A percentile compares a stretch with the other conserved stretches of the same genome.
Evolutionary conservation across 2,888 invertebrate genomes (phyloP).

Genomic region (Pimpla rufipes): DNA sequence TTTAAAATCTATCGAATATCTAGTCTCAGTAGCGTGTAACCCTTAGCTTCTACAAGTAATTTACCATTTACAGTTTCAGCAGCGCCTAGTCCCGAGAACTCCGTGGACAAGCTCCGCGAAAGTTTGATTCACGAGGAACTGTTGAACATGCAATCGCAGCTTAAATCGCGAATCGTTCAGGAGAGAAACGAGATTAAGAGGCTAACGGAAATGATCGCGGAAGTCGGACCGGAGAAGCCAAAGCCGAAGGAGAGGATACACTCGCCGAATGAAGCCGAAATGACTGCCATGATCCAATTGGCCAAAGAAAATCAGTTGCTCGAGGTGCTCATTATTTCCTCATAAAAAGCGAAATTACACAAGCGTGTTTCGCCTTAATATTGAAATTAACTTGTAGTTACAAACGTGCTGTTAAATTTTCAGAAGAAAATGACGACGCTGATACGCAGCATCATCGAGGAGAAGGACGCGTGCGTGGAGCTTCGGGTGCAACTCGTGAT

Average conservation of each 20-base stretch:
- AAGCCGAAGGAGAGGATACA: slow-evolving; percentile 77
- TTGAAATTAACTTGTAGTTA: background rate
- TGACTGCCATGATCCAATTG: slow-evolving; percentile 85
- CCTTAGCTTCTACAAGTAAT: background rate
- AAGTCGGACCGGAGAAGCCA: slow-evolving; percentile 76
- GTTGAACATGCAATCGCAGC: slow-evolving; percentile 89
- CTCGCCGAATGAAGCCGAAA: slow-evolving; percentile 86
- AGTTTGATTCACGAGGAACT: slow-evolving; percentile 85
- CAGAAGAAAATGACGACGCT: slow-evolving; percentile 89
- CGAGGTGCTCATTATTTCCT: slow-evolving; percentile 83
- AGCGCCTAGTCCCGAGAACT: slow-evolving; percentile 73
- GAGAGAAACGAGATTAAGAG: slow-evolving; percentile 91
- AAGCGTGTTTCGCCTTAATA: background rate
- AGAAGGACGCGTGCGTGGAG: slow-evolving; percentile 90
- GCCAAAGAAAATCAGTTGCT: slow-evolving; percentile 89
- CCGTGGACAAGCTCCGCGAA: slow-evolving; percentile 80
- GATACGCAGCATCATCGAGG: slow-evolving; percentile 90
- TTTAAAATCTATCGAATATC: too few relatives aligned
- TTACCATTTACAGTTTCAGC: slow-evolving; percentile 69
- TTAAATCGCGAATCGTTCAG: slow-evolving; percentile 90
- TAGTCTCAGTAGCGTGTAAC: too few relatives aligned
- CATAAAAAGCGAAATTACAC: background rate
- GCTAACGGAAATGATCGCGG: slow-evolving; percentile 84
- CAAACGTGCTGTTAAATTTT: slow-evolving; percentile 55
- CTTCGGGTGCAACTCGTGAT: slow-evolving; percentile 90